Percentiles rank a stretch among this genome's conserved stretches.
Evolutionary conservation across 2,888 invertebrate genomes (phyloP).

Genomic region (Corythucha ciliata): DNA sequence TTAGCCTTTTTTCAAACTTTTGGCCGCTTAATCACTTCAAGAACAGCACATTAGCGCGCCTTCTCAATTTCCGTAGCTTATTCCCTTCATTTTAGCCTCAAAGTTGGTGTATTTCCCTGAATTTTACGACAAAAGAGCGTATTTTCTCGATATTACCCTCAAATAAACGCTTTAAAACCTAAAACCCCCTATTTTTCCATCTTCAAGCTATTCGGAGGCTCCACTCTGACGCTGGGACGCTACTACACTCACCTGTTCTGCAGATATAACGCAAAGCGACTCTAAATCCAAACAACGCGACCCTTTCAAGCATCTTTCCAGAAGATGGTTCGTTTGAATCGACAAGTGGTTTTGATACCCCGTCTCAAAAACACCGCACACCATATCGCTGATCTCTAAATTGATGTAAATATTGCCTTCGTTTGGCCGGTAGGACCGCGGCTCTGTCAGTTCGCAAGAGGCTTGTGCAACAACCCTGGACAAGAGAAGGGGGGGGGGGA

Average conservation of each 20-base stretch:
- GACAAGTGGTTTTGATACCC: constrained; percentile 62
- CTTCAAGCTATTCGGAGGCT: constrained; percentile 5
- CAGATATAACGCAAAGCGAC: constrained; percentile 86
- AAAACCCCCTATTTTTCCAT: too few relatives aligned
- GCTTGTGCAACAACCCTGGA: constrained; percentile 74
- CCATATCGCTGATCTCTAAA: constrained; percentile 79
- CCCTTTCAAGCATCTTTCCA: constrained; percentile 84
- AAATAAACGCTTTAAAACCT: too few relatives aligned
- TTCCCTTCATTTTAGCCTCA: too few relatives aligned
- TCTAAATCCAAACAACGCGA: constrained; percentile 87
- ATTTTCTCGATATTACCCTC: too few relatives aligned
- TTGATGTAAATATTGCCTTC: constrained; percentile 81
- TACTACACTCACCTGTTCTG: constrained; percentile 60
- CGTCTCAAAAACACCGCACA: constrained; percentile 72
- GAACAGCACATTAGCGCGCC: too few relatives aligned
- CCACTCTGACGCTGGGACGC: too few relatives aligned
- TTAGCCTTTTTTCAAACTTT: too few relatives aligned
- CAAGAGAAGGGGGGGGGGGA: constrained; percentile 14
- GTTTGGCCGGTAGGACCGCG: constrained; percentile 74
- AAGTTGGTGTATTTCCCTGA: too few relatives aligned
- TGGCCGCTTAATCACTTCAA: too few relatives aligned
- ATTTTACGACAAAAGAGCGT: too few relatives aligned
- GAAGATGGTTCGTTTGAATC: constrained; percentile 64
- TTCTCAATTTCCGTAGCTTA: too few relatives aligned
- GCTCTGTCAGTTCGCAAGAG: constrained; percentile 75